Evolutionary conservation across 2,888 invertebrate genomes (phyloP), one percentile per base, ranked within the genome.

Genomic region (Erannis defoliaria): DNA sequence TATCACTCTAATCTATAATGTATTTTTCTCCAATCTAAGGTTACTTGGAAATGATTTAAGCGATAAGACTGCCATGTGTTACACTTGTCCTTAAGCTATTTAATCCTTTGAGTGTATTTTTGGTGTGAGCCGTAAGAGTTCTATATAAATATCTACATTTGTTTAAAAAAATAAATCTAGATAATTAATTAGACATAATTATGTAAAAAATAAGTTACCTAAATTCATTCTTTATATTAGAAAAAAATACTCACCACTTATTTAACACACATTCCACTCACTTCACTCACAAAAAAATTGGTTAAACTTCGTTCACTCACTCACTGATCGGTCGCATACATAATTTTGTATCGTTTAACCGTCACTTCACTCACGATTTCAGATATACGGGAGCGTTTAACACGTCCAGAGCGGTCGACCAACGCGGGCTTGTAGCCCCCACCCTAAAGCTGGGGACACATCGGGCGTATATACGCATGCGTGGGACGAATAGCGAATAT

Each of bases 321-420:
- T 62, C 75, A 66, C 62, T 62, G 23, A 51, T 29, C 40, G 19
- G 14, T 31, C 50, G 59, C 74, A 66, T 68, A 64, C 72, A 55
- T 50, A 69, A 64, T 64, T 58, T 55, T 40, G 19, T 42, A 55
- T 33, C 26, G 38, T 35, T 48, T 37, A 38, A 73, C 42, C 66
- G 71, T 65, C 75, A 74, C 73, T 68, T 72, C 78, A 78, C 76
- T 68, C 72, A 74, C 76, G 74, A 72, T 68, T 23, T 10, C 16
- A 10, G 61, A 55, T 64, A 31, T 23, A 4, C 35, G 35, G 35
- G 55, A 26, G 48, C 63, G 60, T n/a, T 60, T 3, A 19, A 38
- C 68, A 70, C 78, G 77, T 72, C 72, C 68, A 60, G 40, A 45
- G 48, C 21, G 19, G 23, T 26, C 37, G 38, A 40, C 18, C 14